Evolutionary conservation across 2,888 invertebrate species (phyloP), one percentile per base, ranked within the genome.

Genomic region (Hirtodrosophila alboralis): DNA sequence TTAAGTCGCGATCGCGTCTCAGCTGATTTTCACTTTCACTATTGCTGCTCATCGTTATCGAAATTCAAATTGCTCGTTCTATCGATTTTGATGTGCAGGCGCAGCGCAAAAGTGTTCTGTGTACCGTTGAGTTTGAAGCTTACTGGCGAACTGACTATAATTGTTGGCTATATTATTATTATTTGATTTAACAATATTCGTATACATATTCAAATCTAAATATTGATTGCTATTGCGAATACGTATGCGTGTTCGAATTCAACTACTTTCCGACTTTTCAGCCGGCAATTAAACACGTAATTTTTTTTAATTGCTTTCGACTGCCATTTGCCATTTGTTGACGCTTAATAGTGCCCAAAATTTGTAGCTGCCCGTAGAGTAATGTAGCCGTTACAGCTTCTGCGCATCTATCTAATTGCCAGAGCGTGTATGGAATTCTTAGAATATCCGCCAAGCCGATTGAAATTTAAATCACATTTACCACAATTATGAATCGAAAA

Each of bases 301-400:
- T 27, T 61, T 53, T 60, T 62, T 69, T 64, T 66, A 80, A 78
- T 84, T 63, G 75, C 54, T 60, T 77, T 76, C 37, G 21, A 57
- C 48, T 38, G 34, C 54, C 23, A 56, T 68, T 70, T 73, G 48
- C 10, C 62, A 54, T 60, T 62, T 56, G 53, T 37, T 37, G 38
- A 16, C 10, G 65, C 60, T 80, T 80, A 84, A 84, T 78, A 62
- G 81, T 81, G 70, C 66, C 84, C 47, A n/a, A 80, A 84, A 79
- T 62, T 68, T 65, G 81, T 73, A n/a, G 26, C 18, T 43, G 37
- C 7, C 34, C 51, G 5, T 23, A 23, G 27, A 4, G 4, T 9
- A 27, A 38, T 21, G 12, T 10, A 27, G 12, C 30, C 30, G 34
- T 62, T 71, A 74, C 75, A 84, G 80, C 80, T 68, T 63, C 81